Conservation (phyloP, 2,113 vertebrate genomes). For the Taurulus bubalis region DNA sequence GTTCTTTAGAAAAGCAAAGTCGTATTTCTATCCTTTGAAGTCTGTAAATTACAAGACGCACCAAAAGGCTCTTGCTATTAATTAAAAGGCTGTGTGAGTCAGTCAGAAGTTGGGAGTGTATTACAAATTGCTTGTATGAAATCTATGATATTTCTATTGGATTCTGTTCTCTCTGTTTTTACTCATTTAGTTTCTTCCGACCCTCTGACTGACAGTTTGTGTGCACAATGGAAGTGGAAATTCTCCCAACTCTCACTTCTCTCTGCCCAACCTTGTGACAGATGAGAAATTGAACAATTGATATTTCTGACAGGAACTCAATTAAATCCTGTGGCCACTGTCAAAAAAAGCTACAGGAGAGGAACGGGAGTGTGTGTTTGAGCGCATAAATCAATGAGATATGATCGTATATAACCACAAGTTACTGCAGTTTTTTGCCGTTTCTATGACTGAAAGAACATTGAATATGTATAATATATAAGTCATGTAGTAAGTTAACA, state of each 20-base stretch:
- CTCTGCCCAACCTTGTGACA: slow-evolving; percentile 48
- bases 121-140: background rate
- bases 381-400: background rate
- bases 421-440: background rate
- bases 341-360: slow-evolving; percentile 19
- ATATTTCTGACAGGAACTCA: slow-evolving; percentile 74
- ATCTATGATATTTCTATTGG: background rate
- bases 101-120: background rate
- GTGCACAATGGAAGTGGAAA: slow-evolving; percentile 22
- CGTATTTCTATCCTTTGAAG: background rate
- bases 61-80: background rate
- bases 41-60: background rate
- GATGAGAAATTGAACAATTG: slow-evolving; percentile 70
- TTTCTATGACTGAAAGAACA: background rate
- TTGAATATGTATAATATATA: background rate
- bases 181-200: slow-evolving; percentile 9
- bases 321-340: slow-evolving; percentile 59
- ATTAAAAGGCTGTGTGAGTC: background rate
- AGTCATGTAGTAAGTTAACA: background rate
- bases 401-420: background rate
- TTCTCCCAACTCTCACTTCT: slow-evolving; percentile 11
- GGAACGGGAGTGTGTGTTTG: slow-evolving; percentile 6
- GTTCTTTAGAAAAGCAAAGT: background rate
- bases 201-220: slow-evolving; percentile 20
- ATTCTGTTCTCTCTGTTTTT: background rate